Conservation (phyloP, 2,888 invertebrate species). For the Plebejus melissa region DNA sequence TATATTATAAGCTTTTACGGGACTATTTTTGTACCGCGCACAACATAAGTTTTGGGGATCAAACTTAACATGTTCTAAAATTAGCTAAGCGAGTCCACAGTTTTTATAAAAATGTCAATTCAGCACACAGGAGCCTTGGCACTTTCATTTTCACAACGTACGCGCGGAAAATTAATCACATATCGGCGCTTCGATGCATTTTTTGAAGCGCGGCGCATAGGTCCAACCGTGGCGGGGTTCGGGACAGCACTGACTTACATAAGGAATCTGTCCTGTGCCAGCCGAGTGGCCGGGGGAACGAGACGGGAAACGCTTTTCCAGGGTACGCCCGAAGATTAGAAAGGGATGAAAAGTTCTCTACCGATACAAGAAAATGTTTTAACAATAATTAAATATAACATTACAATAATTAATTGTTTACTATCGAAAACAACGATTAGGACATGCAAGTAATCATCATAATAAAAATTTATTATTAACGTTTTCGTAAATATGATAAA, state of each 20-base stretch:
- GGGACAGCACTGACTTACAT: conserved; percentile 73
- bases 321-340: conserved; percentile 61
- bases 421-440: conserved; percentile 31
- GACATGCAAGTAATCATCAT: not conserved
- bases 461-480: no score
- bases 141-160: conserved; percentile 44
- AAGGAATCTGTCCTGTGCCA: conserved; percentile 70
- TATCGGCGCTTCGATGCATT: conserved; percentile 52
- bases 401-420: conserved; percentile 40
- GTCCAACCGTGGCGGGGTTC: conserved; percentile 45
- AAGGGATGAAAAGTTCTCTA: conserved; percentile 61
- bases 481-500: no score
- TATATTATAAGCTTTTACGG: conserved; percentile 55
- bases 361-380: conserved; percentile 63
- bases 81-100: conserved; percentile 51
- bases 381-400: conserved; percentile 76
- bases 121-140: conserved; percentile 33
- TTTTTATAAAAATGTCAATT: conserved; percentile 39
- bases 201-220: conserved; percentile 44
- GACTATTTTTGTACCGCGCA: conserved; percentile 61
- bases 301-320: conserved; percentile 58
- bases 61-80: conserved; percentile 59
- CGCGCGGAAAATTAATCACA: conserved; percentile 38
- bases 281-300: conserved; percentile 57
- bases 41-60: conserved; percentile 56